phyloP scores from a whole-genome alignment of 1,140 invertebrate genomes.

The Eubasilissa regina region DNA sequence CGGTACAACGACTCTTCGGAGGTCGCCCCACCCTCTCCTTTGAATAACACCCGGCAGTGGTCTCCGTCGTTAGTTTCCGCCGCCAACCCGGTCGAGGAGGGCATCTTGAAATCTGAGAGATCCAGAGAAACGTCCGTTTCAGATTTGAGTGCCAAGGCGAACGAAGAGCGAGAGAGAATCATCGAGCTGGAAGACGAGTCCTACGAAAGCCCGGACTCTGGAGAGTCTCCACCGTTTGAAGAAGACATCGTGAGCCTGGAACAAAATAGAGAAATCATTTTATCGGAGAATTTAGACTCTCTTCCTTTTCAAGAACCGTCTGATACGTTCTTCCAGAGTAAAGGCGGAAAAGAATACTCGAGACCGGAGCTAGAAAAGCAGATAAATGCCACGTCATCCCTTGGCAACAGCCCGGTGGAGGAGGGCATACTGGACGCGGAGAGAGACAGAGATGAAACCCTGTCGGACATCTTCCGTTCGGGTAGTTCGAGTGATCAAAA shows the following conservation, averaged over 20 bases:
- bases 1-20: constrained; percentile 57
- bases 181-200: constrained; percentile 38
- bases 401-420: constrained; percentile 51
- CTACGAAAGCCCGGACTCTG: constrained; percentile 46
- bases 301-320: constrained; percentile 55
- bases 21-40: constrained; percentile 30
- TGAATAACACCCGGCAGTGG: constrained; percentile 51
- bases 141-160: constrained; percentile 25
- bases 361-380: constrained; percentile 52
- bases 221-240: constrained; percentile 51
- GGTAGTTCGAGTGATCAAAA: constrained; percentile 43
- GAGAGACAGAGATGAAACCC: constrained; percentile 53
- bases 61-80: constrained; percentile 38
- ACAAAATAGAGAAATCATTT: constrained; percentile 42
- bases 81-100: constrained; percentile 40
- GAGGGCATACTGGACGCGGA: constrained; percentile 55
- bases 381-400: constrained; percentile 47
- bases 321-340: constrained; percentile 47
- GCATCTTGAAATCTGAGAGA: constrained; percentile 44
- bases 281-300: constrained; percentile 34
- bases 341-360: constrained; percentile 44
- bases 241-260: constrained; percentile 51
- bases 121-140: constrained; percentile 37
- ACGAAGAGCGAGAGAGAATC: constrained; percentile 11
- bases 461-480: constrained; percentile 51